Percentiles rank a stretch among this genome's conserved stretches.
phyloP scores from a whole-genome alignment of 23 tunicate species.

The Oikopleura dioica region DNA sequence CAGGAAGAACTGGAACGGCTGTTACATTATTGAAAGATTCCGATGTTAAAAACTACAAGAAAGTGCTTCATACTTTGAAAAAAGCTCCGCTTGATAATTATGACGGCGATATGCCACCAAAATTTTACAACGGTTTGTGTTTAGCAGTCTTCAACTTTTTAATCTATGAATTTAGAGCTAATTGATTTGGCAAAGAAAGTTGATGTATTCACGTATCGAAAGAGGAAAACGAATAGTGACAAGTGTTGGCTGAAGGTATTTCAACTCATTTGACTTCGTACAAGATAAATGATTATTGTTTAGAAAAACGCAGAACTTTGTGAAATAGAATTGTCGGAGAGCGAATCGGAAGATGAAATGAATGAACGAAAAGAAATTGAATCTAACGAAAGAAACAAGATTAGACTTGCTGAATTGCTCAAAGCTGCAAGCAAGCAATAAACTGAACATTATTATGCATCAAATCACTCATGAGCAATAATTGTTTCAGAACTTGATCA shows the following conservation, averaged over 20 bases:
- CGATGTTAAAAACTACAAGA: not conserved
- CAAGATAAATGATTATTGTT: not conserved
- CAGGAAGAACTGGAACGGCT: slow-evolving; percentile 20
- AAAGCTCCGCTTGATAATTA: not conserved
- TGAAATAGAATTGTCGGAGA: not conserved
- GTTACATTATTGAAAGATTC: not conserved
- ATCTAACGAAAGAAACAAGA: not conserved
- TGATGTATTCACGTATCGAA: not conserved
- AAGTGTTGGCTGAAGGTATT: not conserved
- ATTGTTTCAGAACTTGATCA: no score
- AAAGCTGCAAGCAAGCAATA: no score
- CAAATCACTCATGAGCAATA: no score
- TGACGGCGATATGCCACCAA: not conserved
- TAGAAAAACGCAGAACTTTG: slow-evolving; percentile 5
- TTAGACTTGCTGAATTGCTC: not conserved
- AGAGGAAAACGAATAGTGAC: not conserved
- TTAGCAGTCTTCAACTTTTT: not conserved
- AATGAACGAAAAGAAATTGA: not conserved
- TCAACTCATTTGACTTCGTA: not conserved
- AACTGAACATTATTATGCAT: no score
- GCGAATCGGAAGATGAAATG: not conserved
- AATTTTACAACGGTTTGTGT: not conserved
- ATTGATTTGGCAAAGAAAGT: not conserved
- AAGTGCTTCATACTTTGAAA: not conserved
- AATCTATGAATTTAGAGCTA: not conserved